Conservation (phyloP, 2,797 vertebrate species). For the Chaunax sp. region DNA sequence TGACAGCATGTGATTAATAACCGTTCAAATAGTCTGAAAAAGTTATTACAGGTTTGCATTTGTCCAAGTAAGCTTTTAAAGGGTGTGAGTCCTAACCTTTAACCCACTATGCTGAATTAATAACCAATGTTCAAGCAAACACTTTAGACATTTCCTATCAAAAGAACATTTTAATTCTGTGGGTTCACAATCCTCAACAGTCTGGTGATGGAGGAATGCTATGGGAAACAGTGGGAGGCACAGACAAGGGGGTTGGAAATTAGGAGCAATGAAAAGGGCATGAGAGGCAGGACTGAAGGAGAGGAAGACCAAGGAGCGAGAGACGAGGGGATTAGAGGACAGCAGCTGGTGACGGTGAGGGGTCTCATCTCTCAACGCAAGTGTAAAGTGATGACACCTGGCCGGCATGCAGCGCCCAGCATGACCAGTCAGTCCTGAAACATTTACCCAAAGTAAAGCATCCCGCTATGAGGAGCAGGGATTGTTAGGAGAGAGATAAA, state of each 20-base stretch:
- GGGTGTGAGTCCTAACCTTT: too few relatives aligned
- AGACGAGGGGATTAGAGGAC: constrained; percentile 28
- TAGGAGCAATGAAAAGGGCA: not conserved
- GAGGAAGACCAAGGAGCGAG: not conserved
- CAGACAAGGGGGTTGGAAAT: constrained; percentile 1
- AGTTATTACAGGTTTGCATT: too few relatives aligned
- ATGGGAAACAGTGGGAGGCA: constrained; percentile 30
- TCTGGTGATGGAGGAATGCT: constrained; percentile 2
- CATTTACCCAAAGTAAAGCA: constrained; percentile 29
- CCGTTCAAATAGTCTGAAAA: too few relatives aligned
- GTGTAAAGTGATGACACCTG: constrained; percentile 71
- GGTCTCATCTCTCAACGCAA: constrained; percentile 64
- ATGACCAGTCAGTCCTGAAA: constrained; percentile 45
- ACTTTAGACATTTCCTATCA: constrained; percentile 40
- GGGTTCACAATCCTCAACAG: constrained; percentile 20
- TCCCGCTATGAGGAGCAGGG: constrained; percentile 27
- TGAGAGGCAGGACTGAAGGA: not conserved
- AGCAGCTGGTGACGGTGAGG: constrained; percentile 67
- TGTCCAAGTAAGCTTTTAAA: too few relatives aligned
- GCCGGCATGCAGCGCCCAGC: constrained; percentile 58
- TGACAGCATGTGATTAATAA: too few relatives aligned
- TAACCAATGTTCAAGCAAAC: too few relatives aligned
- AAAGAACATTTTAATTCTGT: constrained; percentile 8
- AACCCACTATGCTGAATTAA: too few relatives aligned
- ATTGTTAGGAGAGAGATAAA: constrained; percentile 4